These are phyloP conservation scores for Candidula unifasciata DNA, from an alignment of 2,888 invertebrate genomes.

Conservation along the genomic window DNA sequence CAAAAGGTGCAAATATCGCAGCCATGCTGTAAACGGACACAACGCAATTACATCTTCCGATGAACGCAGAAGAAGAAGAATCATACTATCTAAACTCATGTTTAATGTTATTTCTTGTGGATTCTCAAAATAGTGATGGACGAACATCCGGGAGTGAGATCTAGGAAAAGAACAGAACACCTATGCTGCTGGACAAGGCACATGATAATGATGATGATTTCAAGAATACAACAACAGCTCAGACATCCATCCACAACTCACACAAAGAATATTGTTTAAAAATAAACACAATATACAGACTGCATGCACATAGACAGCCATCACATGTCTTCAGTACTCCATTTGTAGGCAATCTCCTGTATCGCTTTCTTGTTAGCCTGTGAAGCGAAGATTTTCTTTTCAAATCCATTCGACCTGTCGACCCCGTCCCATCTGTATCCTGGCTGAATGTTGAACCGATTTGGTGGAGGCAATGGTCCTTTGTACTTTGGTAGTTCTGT, in stretches of 20 bases:
- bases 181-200: too few relatives aligned
- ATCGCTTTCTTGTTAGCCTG: conserved; percentile 82
- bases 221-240: background rate
- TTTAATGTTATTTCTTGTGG: too few relatives aligned
- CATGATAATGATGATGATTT: too few relatives aligned
- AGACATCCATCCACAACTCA: background rate
- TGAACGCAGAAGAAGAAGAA: too few relatives aligned
- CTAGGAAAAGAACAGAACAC: too few relatives aligned
- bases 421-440: conserved; percentile 99
- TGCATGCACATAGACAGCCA: background rate
- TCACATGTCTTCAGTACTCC: conserved; percentile 94
- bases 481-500: conserved; percentile 82
- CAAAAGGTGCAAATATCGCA: too few relatives aligned
- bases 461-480: conserved; percentile 89
- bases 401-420: conserved; percentile 96
- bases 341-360: conserved; percentile 92
- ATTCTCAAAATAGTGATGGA: too few relatives aligned
- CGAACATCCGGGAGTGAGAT: too few relatives aligned
- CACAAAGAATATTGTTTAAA: background rate
- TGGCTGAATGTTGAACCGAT: conserved; percentile 93
- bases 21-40: too few relatives aligned
- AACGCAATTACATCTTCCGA: too few relatives aligned
- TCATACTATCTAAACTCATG: too few relatives aligned
- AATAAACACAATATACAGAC: background rate
- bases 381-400: conserved; percentile 87